Evolutionary conservation across 1,140 invertebrate genomes (phyloP).

Genomic region (Diorhabda carinulata): DNA sequence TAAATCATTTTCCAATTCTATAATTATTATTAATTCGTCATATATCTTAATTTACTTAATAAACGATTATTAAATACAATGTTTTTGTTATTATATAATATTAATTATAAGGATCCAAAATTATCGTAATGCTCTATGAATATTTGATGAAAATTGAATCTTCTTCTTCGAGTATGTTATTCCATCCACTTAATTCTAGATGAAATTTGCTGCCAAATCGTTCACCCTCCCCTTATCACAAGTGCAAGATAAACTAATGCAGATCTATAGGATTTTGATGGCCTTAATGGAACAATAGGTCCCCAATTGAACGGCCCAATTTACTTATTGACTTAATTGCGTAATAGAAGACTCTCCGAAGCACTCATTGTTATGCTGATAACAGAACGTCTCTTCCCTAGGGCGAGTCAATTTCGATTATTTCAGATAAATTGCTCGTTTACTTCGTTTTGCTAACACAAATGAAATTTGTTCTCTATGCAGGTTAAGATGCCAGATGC

Average conservation of each 20-base stretch:
- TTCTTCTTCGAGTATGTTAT: too few relatives aligned
- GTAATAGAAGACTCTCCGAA: constrained; percentile 6
- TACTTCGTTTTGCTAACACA: constrained; percentile 6
- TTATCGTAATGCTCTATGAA: too few relatives aligned
- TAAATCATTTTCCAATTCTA: too few relatives aligned
- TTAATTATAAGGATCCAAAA: too few relatives aligned
- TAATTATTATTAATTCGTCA: too few relatives aligned
- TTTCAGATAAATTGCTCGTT: constrained; percentile 11
- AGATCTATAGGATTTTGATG: not conserved
- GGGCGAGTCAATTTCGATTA: constrained; percentile 10
- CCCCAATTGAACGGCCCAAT: constrained; percentile 12
- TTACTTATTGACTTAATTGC: constrained; percentile 14
- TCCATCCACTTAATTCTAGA: too few relatives aligned
- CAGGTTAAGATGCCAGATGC: too few relatives aligned
- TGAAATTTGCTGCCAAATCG: too few relatives aligned
- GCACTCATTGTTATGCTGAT: constrained; percentile 14
- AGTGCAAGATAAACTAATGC: constrained; percentile 6
- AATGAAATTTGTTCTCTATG: constrained; percentile 10
- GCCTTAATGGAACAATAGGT: not conserved
- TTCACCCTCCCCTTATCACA: constrained; percentile 1
- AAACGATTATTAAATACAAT: too few relatives aligned
- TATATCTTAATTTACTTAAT: too few relatives aligned
- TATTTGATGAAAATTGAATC: too few relatives aligned
- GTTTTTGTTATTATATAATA: too few relatives aligned
- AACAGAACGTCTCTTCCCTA: constrained; percentile 8